Evolutionary conservation across 2,113 vertebrate genomes (phyloP), one percentile per base, ranked within the genome.

Genomic region (Ophthalmolycus amberensis): DNA sequence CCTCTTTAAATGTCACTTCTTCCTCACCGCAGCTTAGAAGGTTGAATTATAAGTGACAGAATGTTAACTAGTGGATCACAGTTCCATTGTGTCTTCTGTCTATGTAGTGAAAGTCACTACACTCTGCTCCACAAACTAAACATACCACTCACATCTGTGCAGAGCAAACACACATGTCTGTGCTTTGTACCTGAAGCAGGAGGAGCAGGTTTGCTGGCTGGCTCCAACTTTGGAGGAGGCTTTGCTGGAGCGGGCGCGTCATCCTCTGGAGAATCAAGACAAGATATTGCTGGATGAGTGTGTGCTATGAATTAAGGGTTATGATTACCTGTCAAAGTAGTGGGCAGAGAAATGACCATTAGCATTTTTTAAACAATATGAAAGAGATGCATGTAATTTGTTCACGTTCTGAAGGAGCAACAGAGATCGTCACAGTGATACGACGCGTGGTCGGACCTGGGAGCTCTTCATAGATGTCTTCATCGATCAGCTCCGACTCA

Each of bases 401-500:
- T n/a, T 73, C 3, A 42, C 34, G 50, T 25, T 10, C 9, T 48
- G 37, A 10, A 18, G 16, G 25, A 18, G n/a, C 3, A 76, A 11
- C 6, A 37, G 4, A 77, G 42, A 52, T 9, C 1, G 20, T n/a
- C 15, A 18, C 46, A 32, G 60, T 38, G 29, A 37, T 50, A 65
- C 22, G 66, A 78, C 34, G 9, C 25, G 4, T 7, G 14, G 18
- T 82, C 72, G 50, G 92, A 98, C 97, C 97, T 96, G 97, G 97
- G 77, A 98, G 95, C 84, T 94, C 96, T 93, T 98, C 97, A 79
- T 99, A 98, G 93, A 99, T 97, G 82, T 97, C 96, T 0, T 97
- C 96, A 56, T 96, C 95, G 1, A 69, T 84, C 0, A 76, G 83
- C 22, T 75, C 91, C 6, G 40, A 1, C 12, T n/a, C 62, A 3